phyloP scores from a whole-genome alignment of 2,888 invertebrate species.

The Limnephilus lunatus region DNA sequence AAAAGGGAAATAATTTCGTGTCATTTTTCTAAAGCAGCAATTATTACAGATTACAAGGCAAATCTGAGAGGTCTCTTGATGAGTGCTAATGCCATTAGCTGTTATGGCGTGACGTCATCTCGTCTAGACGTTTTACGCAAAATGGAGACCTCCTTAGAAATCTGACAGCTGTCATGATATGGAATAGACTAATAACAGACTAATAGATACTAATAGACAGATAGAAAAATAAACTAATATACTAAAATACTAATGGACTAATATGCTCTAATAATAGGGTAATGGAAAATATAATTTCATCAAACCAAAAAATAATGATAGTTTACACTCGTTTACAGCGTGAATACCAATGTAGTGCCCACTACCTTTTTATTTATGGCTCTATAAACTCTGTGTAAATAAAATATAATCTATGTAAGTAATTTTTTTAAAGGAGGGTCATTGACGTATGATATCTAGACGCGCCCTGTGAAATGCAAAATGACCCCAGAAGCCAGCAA shows the following conservation, averaged over 20 bases:
- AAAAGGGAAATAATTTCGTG: background rate
- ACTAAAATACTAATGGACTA: too few relatives aligned
- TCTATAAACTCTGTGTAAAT: too few relatives aligned
- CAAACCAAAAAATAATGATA: background rate
- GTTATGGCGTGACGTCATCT: slow-evolving; percentile 47
- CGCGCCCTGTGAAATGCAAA: too few relatives aligned
- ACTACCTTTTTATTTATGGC: too few relatives aligned
- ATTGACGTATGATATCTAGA: too few relatives aligned
- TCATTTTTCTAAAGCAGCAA: background rate
- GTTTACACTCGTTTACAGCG: background rate
- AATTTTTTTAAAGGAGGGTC: too few relatives aligned
- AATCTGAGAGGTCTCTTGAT: slow-evolving; percentile 6
- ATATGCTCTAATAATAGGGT: too few relatives aligned
- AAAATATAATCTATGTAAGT: too few relatives aligned
- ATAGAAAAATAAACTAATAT: background rate
- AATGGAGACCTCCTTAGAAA: slow-evolving; percentile 46
- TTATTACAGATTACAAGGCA: background rate
- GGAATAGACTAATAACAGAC: background rate
- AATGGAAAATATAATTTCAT: background rate
- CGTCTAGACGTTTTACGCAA: slow-evolving; percentile 51
- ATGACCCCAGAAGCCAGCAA: too few relatives aligned
- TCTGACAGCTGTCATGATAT: background rate
- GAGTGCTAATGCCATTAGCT: slow-evolving; percentile 11
- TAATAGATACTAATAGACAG: background rate
- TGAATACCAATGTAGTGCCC: background rate